Conservation (phyloP, 2,113 vertebrate genomes). For the Rissa tridactyla region DNA sequence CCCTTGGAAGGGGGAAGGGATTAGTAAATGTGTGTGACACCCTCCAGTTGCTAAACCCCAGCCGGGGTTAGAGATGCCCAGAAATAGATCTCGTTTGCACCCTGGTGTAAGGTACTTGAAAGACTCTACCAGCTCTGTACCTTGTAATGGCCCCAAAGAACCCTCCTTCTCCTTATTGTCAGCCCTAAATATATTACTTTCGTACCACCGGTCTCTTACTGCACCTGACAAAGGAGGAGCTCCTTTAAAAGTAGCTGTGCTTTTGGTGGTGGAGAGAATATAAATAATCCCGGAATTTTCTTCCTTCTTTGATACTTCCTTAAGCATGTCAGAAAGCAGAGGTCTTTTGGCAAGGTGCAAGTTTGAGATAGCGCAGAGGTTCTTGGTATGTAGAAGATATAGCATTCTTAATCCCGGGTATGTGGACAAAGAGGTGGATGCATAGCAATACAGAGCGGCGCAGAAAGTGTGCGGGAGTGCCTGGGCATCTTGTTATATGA, state of each 20-base stretch:
- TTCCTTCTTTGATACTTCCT: conserved; percentile 10
- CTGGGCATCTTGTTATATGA: neutral
- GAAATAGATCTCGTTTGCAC: neutral
- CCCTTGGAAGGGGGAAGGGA: neutral
- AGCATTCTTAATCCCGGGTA: neutral
- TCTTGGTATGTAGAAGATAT: conserved; percentile 13
- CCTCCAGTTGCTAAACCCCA: neutral
- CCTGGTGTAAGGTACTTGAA: neutral
- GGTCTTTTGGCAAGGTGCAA: conserved; percentile 10
- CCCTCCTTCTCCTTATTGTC: neutral
- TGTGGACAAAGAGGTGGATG: conserved; percentile 3
- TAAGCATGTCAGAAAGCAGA: neutral
- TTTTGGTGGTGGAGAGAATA: neutral
- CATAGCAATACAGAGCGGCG: neutral
- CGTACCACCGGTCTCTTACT: neutral
- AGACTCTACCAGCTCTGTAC: neutral
- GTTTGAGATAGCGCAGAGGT: neutral
- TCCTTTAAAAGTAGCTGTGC: neutral
- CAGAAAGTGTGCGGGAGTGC: neutral
- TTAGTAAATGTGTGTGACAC: neutral
- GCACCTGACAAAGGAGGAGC: neutral
- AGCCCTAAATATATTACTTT: neutral
- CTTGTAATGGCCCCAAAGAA: neutral
- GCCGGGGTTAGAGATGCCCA: neutral
- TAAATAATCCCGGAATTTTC: neutral